Base-by-base conservation (phyloP, 2,888 invertebrate species). In the Pyralis farinalis region DNA sequence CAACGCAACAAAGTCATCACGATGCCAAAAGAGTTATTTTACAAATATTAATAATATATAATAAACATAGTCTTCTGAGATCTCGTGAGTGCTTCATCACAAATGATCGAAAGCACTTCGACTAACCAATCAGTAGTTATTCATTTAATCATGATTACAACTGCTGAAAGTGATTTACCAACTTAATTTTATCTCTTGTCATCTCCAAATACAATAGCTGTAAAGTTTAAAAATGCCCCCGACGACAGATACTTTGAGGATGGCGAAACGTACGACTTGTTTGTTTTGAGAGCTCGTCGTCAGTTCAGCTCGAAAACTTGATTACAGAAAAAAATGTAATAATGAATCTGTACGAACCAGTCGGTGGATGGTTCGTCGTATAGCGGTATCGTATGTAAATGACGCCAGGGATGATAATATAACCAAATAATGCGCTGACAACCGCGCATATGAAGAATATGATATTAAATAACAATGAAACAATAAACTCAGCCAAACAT, bases 301-400 rank as follows among this genome's bases (percentile, higher is more conserved):
- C n/a, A n/a, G 66, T 64, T 64, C 66, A 58, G 16, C 51, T 60
- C 74, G 68, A 71, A 73, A 82, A 82, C 72, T 76, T 79, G 82
- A 83, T 80, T 76, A 75, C 67, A 66, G 63, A 75, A 80, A 82
- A 75, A 81, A 74, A 59, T 50, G 60, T 72, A 73, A n/a, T n/a
- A n/a, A 79, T 76, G 72, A 78, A 78, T 74, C 73, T 4, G 16
- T 16, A 16, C 53, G 59, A 68, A 71, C 75, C 68, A 63, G 73
- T 67, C 69, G 58, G 58, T 53, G 44, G 57, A 58, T 65, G 59
- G 62, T 74, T 70, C 66, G 73, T 68, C 71, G 77, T 65, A 76
- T 84, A 85, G 81, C 85, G 84, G 84, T 80, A 82, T 68, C 66
- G 64, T 79, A 84, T 84, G 77, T 71, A 82, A 83, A 84, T 81